Evolutionary conservation across 2,113 vertebrate genomes (phyloP).

Genomic region (Coregonus clupeaformis): DNA sequence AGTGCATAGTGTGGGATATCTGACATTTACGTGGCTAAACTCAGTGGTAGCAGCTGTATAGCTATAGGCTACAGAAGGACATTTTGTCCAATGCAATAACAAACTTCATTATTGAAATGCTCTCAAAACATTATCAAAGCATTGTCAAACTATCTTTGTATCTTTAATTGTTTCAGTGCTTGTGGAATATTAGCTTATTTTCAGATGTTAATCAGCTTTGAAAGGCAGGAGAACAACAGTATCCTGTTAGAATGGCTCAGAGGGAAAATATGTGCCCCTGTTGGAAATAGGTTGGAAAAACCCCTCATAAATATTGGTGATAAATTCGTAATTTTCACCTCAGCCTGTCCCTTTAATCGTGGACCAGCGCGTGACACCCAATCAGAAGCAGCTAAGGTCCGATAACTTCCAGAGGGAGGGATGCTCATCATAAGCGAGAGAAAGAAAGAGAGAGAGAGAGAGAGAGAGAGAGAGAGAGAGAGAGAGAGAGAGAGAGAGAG

Average conservation of each 20-base stretch:
- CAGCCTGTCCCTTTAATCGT: slow-evolving; percentile 25
- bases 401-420: slow-evolving; percentile 24
- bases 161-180: too few species aligned
- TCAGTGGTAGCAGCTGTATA: too few species aligned
- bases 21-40: too few species aligned
- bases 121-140: too few species aligned
- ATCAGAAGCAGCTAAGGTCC: slow-evolving; percentile 39
- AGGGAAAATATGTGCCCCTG: background rate
- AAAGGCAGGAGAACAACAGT: background rate
- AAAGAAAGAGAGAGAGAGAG: slow-evolving; percentile 2
- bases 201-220: background rate
- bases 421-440: slow-evolving; percentile 8
- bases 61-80: too few species aligned
- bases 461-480: slow-evolving; percentile 1
- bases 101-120: too few species aligned
- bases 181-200: background rate
- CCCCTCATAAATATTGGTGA: background rate
- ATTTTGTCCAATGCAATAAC: background rate
- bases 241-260: background rate
- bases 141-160: too few species aligned
- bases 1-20: too few species aligned
- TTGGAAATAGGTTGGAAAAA: background rate
- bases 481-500: slow-evolving; percentile 3
- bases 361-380: slow-evolving; percentile 34
- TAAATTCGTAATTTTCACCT: background rate